Base-by-base conservation (phyloP, 1,140 invertebrate species). In the Trichonephila clavipes region DNA sequence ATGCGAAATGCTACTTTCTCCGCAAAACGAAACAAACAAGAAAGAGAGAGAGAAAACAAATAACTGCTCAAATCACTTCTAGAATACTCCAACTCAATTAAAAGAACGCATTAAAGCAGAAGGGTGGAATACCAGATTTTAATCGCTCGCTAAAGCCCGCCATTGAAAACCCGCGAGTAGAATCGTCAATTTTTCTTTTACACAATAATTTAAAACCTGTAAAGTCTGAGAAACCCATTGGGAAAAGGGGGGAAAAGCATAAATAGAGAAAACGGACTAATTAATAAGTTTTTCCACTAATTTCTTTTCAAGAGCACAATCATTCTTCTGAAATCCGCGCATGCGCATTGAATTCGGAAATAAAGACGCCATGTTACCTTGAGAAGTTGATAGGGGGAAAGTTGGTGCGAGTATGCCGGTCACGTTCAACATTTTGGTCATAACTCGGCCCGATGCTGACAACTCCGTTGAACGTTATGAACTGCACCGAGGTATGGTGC, bases 401-500 rank as follows among this genome's bases (percentile, higher is more conserved):
- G 19, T 24, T 28, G 51, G 58, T 28, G 14, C 4, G 18, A n/a
- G 51, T 66, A 91, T 91, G 81, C 90, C 6, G 5, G 28, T 91
- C 90, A 91, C 90, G 90, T 91, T n/a, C 58, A 18, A 24, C 58
- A 34, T n/a, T 51, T 51, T 28, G 90, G 90, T 91, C 90, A 91
- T 91, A 91, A 91, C 90, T 85, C 34, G 59, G 81, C 5, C 51
- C 77, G 24, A 44, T 64, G 61, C 61, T 83, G 81, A 83, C 77
- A 91, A 85, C 61, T 51, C 81, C 59, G 34, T 59, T 91, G 90
- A 91, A 91, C 90, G 77, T 66, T 91, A 91, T 83, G 90, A 91
- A 91, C 81, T 81, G 90, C 90, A 28, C n/a, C 66, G 12, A 66
- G 90, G 90, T 44, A 91, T 91, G 90, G 90, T 91, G 90, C 90